These are phyloP conservation scores for Indicator maculatus DNA, from an alignment of 2,113 vertebrate genomes.

Conservation along the genomic window DNA sequence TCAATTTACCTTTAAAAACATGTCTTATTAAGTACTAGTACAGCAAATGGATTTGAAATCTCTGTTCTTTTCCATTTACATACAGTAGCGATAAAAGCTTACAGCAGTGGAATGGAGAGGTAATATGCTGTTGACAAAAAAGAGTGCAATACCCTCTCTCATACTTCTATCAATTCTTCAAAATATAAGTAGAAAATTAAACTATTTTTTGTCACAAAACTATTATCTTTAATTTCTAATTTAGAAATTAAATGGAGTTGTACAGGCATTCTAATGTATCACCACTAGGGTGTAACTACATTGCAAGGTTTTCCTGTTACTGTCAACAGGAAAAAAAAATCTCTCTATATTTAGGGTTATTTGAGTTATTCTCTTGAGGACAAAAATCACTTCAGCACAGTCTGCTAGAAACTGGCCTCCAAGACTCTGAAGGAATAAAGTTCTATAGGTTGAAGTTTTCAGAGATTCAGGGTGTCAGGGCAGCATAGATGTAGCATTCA, in stretches of 20 bases:
- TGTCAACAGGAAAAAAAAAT: neutral
- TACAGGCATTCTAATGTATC: neutral
- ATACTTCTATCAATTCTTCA: neutral
- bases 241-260: neutral
- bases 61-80: neutral
- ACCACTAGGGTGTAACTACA: neutral
- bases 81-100: neutral
- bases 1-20: neutral
- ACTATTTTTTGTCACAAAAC: neutral
- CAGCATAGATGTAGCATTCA: neutral
- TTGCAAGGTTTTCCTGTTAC: neutral
- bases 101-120: neutral
- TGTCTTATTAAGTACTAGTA: neutral
- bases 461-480: neutral
- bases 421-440: neutral
- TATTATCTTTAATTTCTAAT: neutral
- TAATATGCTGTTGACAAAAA: neutral
- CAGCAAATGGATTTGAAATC: neutral
- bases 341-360: neutral
- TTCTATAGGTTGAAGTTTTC: neutral
- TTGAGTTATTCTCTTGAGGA: neutral
- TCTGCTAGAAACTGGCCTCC: neutral
- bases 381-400: neutral
- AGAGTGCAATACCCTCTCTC: neutral
- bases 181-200: neutral